A percentile compares a stretch with the other conserved stretches of the same genome.
These are phyloP conservation scores for Nettapus auritus DNA, from an alignment of 2,113 vertebrate species.

Conservation along the genomic window DNA sequence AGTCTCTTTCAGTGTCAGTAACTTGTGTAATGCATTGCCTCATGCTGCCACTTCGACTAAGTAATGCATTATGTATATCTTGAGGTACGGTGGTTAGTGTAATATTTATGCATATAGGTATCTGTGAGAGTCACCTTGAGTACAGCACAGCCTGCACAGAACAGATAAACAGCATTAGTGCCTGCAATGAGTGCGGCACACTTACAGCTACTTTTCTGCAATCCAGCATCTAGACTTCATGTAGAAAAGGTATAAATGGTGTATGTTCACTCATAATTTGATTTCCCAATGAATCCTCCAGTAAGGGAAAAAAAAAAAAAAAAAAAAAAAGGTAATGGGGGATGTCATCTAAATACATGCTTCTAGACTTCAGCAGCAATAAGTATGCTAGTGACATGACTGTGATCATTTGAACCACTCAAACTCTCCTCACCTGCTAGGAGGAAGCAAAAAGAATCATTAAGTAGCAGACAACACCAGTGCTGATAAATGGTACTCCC, in stretches of 20 bases:
- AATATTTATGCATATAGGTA: constrained; percentile 25
- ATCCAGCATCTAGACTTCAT: not conserved
- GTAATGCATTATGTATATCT: constrained; percentile 4
- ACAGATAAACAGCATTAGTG: constrained; percentile 25
- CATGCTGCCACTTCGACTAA: not conserved
- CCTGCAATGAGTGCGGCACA: not conserved
- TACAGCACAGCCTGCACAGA: not conserved
- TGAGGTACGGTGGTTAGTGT: constrained; percentile 1
- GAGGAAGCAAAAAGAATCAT: not conserved
- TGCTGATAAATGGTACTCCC: not conserved
- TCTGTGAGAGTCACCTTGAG: constrained; percentile 28
- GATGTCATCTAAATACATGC: not conserved
- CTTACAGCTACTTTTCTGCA: not conserved
- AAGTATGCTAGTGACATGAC: not conserved
- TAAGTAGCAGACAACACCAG: not conserved
- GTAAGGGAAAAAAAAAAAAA: not conserved
- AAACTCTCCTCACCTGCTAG: not conserved
- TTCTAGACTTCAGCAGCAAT: not conserved
- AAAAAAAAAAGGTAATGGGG: not conserved
- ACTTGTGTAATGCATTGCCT: not conserved
- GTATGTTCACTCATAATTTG: not conserved
- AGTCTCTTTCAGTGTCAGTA: not conserved
- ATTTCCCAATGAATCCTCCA: not conserved
- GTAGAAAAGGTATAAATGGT: not conserved
- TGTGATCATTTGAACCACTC: not conserved